Conservation (phyloP, 1,140 invertebrate genomes). For the Philopotamus ludificatus region DNA sequence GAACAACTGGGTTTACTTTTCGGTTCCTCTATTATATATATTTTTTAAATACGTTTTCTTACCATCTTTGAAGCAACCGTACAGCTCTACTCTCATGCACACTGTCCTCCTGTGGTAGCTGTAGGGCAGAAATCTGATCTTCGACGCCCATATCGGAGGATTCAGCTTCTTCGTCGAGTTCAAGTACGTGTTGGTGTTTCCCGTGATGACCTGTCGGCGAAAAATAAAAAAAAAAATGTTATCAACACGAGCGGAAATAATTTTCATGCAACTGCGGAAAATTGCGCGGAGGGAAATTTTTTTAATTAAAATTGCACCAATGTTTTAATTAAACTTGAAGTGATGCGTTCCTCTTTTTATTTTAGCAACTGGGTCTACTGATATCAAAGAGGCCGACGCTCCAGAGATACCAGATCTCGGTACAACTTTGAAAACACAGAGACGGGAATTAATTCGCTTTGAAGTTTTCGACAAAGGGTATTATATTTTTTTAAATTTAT, state of each 20-base stretch:
- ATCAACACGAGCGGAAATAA: background rate
- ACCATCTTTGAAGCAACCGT: conserved; percentile 75
- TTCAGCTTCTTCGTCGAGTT: conserved; percentile 74
- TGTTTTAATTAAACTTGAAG: background rate
- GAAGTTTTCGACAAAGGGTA: background rate
- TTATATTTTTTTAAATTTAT: background rate
- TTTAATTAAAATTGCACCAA: background rate
- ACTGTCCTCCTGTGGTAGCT: conserved; percentile 79
- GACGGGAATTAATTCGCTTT: background rate
- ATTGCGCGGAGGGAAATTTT: background rate
- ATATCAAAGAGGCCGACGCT: no score
- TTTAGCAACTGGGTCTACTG: no score
- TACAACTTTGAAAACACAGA: background rate
- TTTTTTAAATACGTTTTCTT: conserved; percentile 44
- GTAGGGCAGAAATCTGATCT: conserved; percentile 80
- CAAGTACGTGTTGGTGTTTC: conserved; percentile 81
- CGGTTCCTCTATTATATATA: conserved; percentile 3
- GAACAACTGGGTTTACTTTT: no score
- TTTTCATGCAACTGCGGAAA: background rate
- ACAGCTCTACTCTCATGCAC: conserved; percentile 83
- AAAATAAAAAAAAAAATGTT: conserved; percentile 30
- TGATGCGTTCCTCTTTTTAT: no score
- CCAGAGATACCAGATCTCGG: no score
- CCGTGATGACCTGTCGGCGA: conserved; percentile 69
- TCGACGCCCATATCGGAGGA: conserved; percentile 75